Base-by-base conservation (phyloP, 2,113 vertebrate species). In the Lagopus leucura region DNA sequence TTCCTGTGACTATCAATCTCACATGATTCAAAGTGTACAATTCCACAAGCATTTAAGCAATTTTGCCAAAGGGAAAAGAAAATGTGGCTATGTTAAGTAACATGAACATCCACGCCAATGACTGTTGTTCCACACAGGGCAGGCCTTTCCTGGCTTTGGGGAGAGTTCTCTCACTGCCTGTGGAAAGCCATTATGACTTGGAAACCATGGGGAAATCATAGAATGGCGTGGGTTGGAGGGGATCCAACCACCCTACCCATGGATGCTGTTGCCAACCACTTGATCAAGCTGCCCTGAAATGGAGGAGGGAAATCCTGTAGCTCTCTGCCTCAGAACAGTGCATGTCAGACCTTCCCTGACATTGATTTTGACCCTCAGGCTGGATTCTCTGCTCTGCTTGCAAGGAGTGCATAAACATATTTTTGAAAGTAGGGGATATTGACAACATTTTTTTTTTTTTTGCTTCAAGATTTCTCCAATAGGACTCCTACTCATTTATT, bases 11-110 rank as follows among this genome's bases (percentile, higher is more conserved):
- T 91, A 43, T 79, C 71, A 70, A 60, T 93, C 74, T 89, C 40
- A 40, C 6, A 4, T 45, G 63, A 45, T 80, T 55, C 10, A 24
- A 50, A 32, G 22, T 22, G 16, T 40, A 13, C 66, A 4, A 14
- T 93, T 87, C 38, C 36, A 9, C 48, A 28, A 0, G 3, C 64
- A 17, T 88, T 96, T 86, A 92, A 92, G 70, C 19, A 50, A 50
- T 74, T 89, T 94, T 82, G 83, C 89, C 27, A 20, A n/a, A 27
- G 87, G 82, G 93, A 86, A 80, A 89, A 89, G 43, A 79, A 83
- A 85, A 77, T 1, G 11, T 58, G 61, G 43, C 21, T 2, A 2
- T 82, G 55, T 86, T 66, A 71, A 86, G 69, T 74, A 95, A 90
- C 48, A 16, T 3, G 18, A 73, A n/a, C 25, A 65, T 60, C 34